Evolutionary conservation across 2,888 invertebrate species (phyloP).

Genomic region (Coecobrya sp.): DNA sequence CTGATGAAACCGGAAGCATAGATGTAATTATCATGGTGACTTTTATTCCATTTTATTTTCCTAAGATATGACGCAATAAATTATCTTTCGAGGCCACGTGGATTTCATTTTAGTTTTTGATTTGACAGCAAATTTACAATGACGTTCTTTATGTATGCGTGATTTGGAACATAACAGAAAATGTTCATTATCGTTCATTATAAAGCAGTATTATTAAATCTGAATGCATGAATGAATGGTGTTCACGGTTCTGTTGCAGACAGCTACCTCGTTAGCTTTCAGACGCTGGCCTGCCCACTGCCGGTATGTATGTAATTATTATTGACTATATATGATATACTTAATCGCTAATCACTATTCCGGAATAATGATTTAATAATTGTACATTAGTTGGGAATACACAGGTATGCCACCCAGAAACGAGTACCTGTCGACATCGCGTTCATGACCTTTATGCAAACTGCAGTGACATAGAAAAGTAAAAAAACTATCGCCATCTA

Average conservation of each 20-base stretch:
- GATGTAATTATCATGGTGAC: conserved; percentile 2
- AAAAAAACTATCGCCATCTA: background rate
- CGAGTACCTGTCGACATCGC: conserved; percentile 1
- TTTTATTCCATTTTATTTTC: conserved; percentile 1
- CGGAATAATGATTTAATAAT: background rate
- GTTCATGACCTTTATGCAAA: conserved; percentile 61
- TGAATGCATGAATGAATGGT: conserved; percentile 14
- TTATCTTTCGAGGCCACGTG: conserved; percentile 58
- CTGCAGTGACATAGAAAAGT: conserved; percentile 42
- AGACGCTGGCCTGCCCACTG: background rate
- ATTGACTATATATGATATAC: background rate
- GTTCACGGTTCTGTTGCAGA: background rate
- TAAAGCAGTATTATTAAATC: background rate
- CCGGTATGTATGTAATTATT: background rate
- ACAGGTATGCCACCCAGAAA: background rate
- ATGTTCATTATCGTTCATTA: background rate
- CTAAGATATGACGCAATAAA: conserved; percentile 71
- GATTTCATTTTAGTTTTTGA: background rate
- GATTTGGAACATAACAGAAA: conserved; percentile 1
- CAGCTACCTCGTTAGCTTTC: conserved; percentile 25
- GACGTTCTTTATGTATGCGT: background rate
- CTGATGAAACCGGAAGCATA: conserved; percentile 67
- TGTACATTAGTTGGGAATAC: background rate
- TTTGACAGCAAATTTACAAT: conserved; percentile 39
- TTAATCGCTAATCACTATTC: background rate